phyloP scores from a whole-genome alignment of 64 coral and sea anemone genomes.

The Actinia tenebrosa region DNA sequence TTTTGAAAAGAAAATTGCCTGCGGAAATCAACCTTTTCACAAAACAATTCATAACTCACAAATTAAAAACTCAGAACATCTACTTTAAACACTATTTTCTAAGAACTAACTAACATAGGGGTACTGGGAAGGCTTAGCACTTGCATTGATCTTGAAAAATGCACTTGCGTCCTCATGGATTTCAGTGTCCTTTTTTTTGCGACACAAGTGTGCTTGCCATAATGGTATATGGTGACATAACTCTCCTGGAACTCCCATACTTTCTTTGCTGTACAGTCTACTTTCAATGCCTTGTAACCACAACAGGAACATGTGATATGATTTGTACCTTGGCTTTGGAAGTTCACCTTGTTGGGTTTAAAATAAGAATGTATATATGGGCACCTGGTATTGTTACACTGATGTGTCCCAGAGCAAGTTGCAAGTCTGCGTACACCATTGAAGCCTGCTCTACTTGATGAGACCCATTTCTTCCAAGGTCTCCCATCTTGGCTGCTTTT shows the following conservation, averaged over 20 bases:
- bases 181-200: conserved; percentile 11
- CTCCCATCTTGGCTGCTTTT: conserved; percentile 43
- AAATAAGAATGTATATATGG: conserved; percentile 19
- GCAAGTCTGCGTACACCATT: conserved; percentile 7
- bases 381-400: conserved; percentile 20
- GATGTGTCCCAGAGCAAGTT: conserved; percentile 23
- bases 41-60: too few species aligned
- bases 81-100: too few species aligned
- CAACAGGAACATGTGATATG: conserved; percentile 30
- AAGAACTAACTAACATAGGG: background rate
- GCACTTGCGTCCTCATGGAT: background rate
- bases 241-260: conserved; percentile 19
- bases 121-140: conserved; percentile 19
- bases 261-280: conserved; percentile 16
- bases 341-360: conserved; percentile 17
- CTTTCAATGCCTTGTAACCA: conserved; percentile 32
- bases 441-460: conserved; percentile 15
- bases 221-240: conserved; percentile 27
- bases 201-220: conserved; percentile 39
- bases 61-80: too few species aligned
- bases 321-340: conserved; percentile 4
- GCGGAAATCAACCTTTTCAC: too few species aligned
- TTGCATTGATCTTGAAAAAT: conserved; percentile 32
- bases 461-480: conserved; percentile 35
- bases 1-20: too few species aligned